phyloP scores from a whole-genome alignment of 2,888 invertebrate genomes.

The Hesperia comma region DNA sequence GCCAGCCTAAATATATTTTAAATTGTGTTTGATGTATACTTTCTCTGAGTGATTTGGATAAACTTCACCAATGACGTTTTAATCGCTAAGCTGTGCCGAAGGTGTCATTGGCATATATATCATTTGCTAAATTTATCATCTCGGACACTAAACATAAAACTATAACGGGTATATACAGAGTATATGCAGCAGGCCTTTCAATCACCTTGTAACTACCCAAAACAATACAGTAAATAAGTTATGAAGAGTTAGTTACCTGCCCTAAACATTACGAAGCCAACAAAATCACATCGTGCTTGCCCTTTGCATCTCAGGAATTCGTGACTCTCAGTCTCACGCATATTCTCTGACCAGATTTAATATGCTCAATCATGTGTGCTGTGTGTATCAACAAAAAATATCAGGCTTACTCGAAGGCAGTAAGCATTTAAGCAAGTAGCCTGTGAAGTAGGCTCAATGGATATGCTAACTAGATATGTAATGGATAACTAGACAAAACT shows the following conservation, averaged over 20 bases:
- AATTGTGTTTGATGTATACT: conserved; percentile 15
- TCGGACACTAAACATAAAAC: too few relatives aligned
- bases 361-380: conserved; percentile 3
- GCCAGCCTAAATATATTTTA: conserved; percentile 21
- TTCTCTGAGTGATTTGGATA: conserved; percentile 16
- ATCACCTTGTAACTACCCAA: too few relatives aligned
- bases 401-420: not conserved
- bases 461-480: too few relatives aligned
- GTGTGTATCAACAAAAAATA: not conserved
- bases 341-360: conserved; percentile 15
- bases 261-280: not conserved
- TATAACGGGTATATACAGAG: too few relatives aligned
- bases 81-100: not conserved
- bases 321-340: conserved; percentile 21
- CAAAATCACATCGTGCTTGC: not conserved
- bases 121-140: too few relatives aligned
- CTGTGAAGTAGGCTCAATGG: too few relatives aligned
- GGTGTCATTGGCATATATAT: too few relatives aligned
- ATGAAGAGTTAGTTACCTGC: too few relatives aligned
- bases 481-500: too few relatives aligned
- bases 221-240: too few relatives aligned
- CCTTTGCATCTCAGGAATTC: not conserved
- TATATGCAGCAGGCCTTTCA: too few relatives aligned
- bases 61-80: conserved; percentile 6
- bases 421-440: not conserved